These are phyloP conservation scores for Idaea aversata DNA, from an alignment of 2,888 invertebrate genomes.

Conservation along the genomic window DNA sequence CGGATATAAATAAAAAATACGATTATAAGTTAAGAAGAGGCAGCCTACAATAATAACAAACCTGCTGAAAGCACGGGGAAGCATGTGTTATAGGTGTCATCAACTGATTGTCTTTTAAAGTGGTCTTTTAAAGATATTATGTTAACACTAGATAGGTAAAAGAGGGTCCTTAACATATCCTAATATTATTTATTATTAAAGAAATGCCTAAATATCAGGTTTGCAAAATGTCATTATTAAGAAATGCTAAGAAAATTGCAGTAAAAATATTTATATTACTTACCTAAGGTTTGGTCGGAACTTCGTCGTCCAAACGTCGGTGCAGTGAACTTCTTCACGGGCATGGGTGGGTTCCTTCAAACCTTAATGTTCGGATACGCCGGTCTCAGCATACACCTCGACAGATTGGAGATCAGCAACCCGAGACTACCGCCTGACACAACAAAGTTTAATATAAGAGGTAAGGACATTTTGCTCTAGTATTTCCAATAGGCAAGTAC, in stretches of 20 bases:
- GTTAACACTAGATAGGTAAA: too few relatives aligned
- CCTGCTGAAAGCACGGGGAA: too few relatives aligned
- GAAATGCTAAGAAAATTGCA: neutral
- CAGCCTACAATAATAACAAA: too few relatives aligned
- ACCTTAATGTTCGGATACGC: conserved; percentile 80
- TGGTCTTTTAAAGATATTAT: too few relatives aligned
- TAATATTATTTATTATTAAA: too few relatives aligned
- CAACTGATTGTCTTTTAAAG: too few relatives aligned
- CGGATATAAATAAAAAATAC: too few relatives aligned
- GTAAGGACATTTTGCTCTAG: conserved; percentile 33
- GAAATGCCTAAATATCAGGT: too few relatives aligned
- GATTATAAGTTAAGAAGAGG: too few relatives aligned
- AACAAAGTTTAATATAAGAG: conserved; percentile 61
- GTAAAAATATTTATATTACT: neutral
- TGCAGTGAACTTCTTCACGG: conserved; percentile 81
- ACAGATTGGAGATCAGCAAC: conserved; percentile 61
- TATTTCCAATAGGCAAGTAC: too few relatives aligned
- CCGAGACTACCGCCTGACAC: conserved; percentile 66
- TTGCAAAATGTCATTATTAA: neutral
- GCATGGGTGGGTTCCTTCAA: conserved; percentile 82
- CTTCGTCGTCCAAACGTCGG: conserved; percentile 71
- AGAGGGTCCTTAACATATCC: too few relatives aligned
- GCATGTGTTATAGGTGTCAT: too few relatives aligned
- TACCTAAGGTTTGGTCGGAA: conserved; percentile 79
- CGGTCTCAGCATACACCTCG: conserved; percentile 74